Percentiles rank a stretch among this genome's conserved stretches.
These are phyloP conservation scores for Cynaeus angustus DNA, from an alignment of 2,888 invertebrate genomes.

Conservation along the genomic window DNA sequence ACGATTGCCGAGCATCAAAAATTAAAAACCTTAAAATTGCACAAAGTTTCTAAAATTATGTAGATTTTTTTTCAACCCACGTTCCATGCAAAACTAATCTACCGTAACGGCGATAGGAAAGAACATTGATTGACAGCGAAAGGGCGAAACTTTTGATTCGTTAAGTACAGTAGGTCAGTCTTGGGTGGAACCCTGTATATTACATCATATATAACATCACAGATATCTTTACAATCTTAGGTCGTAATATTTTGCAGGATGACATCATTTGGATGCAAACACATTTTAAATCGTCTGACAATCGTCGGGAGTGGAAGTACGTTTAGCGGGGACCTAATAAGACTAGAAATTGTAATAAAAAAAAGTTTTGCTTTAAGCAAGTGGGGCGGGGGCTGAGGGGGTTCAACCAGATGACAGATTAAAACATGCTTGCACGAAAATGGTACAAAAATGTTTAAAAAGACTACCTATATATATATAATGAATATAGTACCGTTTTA, in stretches of 20 bases:
- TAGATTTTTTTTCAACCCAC: constrained; percentile 44
- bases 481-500: constrained; percentile 31
- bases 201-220: constrained; percentile 58
- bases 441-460: constrained; percentile 44
- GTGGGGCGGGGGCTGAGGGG: no score
- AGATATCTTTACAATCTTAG: constrained; percentile 63
- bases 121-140: constrained; percentile 8
- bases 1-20: constrained; percentile 9
- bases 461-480: constrained; percentile 29
- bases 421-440: constrained; percentile 45
- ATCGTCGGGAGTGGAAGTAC: constrained; percentile 27
- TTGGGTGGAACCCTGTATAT: constrained; percentile 49
- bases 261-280: constrained; percentile 46
- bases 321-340: constrained; percentile 26
- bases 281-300: constrained; percentile 35
- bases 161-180: constrained; percentile 46
- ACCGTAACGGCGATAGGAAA: constrained; percentile 25
- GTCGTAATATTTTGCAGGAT: constrained; percentile 54
- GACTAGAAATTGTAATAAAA: constrained; percentile 43
- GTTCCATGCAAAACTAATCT: constrained; percentile 50
- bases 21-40: constrained; percentile 18
- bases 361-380: constrained; percentile 6
- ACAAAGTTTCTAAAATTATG: constrained; percentile 36
- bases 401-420: constrained; percentile 19
- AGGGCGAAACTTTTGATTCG: constrained; percentile 23